phyloP scores from a whole-genome alignment of 2,113 vertebrate species.

The Heteronetta atricapilla region DNA sequence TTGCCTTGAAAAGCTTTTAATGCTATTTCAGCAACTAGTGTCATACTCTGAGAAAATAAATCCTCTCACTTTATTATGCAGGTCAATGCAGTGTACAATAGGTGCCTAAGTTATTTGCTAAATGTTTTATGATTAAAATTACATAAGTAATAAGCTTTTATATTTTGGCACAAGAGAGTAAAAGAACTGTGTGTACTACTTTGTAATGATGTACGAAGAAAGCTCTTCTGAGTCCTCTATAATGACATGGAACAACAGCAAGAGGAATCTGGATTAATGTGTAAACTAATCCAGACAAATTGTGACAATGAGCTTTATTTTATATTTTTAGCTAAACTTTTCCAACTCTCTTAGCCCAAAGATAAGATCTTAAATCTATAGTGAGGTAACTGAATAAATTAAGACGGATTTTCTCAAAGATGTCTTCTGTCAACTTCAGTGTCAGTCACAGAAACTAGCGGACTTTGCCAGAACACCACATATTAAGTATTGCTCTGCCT shows the following conservation, averaged over 20 bases:
- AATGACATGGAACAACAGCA: not conserved
- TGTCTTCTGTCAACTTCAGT: not conserved
- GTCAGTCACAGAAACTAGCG: not conserved
- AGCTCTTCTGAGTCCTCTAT: not conserved
- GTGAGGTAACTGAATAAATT: not conserved
- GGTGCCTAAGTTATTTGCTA: slow-evolving; percentile 43
- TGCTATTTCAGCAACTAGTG: slow-evolving; percentile 21
- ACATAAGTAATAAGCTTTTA: slow-evolving; percentile 45
- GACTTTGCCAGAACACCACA: not conserved
- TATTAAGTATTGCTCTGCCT: not conserved
- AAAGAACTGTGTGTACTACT: not conserved
- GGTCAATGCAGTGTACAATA: not conserved
- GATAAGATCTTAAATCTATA: not conserved
- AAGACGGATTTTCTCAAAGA: not conserved
- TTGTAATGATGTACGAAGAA: not conserved
- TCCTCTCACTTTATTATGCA: slow-evolving; percentile 32
- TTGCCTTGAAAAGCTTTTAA: slow-evolving; percentile 43
- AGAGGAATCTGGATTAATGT: slow-evolving; percentile 11
- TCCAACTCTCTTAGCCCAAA: not conserved
- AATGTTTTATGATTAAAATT: slow-evolving; percentile 42
- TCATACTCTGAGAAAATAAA: slow-evolving; percentile 35
- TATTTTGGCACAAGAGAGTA: not conserved
- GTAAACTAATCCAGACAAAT: not conserved
- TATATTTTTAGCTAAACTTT: not conserved
- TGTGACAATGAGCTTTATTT: not conserved